Evolutionary conservation across 1,140 invertebrate genomes (phyloP), one percentile per base, ranked within the genome.

Genomic region (Drosophila varians): DNA sequence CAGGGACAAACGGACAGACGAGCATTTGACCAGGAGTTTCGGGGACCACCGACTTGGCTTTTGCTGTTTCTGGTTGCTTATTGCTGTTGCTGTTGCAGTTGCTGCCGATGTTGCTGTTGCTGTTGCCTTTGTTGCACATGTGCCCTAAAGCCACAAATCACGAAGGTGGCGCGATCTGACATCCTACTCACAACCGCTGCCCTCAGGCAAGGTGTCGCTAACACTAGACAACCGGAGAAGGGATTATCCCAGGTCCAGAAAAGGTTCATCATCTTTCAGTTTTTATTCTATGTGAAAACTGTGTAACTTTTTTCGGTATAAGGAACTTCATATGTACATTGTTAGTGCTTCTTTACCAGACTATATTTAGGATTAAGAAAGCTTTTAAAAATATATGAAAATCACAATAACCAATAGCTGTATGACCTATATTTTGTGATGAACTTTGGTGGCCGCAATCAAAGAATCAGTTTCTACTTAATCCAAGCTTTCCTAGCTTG

Each of bases 91-190:
- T 3, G 16, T 48, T 45, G 47, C 11, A 3, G 34, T 47, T 43
- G n/a, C 12, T 5, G 12, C 21, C 51, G 42, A 28, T 38, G 4
- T 40, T 53, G 51, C 45, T 36, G 43, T n/a, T 52, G 54, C 49
- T 9, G 51, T 49, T 60, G 69, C 42, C 14, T 18, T 38, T 65
- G 52, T 31, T 52, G 70, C 79, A 87, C 70, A 87, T 82, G 51
- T 77, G 82, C 83, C 82, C 82, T 62, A 48, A 87, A 71, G 77
- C 73, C 77, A 82, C 82, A 87, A 88, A 87, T 87, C 82, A 87
- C 82, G 82, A 87, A 87, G 82, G 82, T 87, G 82, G 62, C 74
- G 82, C 74, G 74, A 74, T 80, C 77, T 74, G 82, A 87, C 82
- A 82, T 79, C 69, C 82, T 65, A 77, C 77, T 82, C 82, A 82